phyloP scores from a whole-genome alignment of 2,888 invertebrate species.

The Orgyia antiqua region DNA sequence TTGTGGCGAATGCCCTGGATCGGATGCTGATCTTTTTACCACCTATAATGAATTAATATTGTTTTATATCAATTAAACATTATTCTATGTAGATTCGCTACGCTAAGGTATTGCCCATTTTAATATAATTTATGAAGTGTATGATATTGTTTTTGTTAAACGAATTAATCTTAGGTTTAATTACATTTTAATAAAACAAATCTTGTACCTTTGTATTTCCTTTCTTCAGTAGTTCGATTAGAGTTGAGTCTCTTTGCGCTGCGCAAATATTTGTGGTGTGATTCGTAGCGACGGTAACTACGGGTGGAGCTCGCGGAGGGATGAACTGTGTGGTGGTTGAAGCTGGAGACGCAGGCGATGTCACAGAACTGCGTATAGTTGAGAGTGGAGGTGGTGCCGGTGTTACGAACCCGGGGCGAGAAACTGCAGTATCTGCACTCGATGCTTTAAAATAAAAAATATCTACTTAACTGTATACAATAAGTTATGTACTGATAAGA shows the following conservation, averaged over 20 bases:
- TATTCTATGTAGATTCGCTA: too few species aligned
- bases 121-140: too few species aligned
- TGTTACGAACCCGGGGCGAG: constrained; percentile 60
- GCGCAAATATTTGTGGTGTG: constrained; percentile 37
- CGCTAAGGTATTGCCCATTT: too few species aligned
- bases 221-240: constrained; percentile 87
- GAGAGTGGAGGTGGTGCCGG: constrained; percentile 68
- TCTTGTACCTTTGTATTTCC: constrained; percentile 74
- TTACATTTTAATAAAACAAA: too few species aligned
- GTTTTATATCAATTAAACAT: constrained; percentile 4
- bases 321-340: constrained; percentile 69
- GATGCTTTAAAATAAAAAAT: constrained; percentile 45
- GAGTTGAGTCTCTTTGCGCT: constrained; percentile 84
- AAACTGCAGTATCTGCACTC: constrained; percentile 37
- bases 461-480: too few species aligned
- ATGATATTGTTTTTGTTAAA: too few species aligned
- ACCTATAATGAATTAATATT: too few species aligned
- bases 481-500: too few species aligned
- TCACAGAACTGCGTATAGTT: constrained; percentile 49
- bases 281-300: constrained; percentile 54
- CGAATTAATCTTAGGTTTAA: too few species aligned
- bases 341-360: constrained; percentile 59
- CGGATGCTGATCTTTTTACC: constrained; percentile 86
- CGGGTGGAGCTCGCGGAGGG: constrained; percentile 65
- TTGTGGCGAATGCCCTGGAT: constrained; percentile 81